Evolutionary conservation across 2,113 vertebrate genomes (phyloP).

Genomic region (Hiodon tergisus): DNA sequence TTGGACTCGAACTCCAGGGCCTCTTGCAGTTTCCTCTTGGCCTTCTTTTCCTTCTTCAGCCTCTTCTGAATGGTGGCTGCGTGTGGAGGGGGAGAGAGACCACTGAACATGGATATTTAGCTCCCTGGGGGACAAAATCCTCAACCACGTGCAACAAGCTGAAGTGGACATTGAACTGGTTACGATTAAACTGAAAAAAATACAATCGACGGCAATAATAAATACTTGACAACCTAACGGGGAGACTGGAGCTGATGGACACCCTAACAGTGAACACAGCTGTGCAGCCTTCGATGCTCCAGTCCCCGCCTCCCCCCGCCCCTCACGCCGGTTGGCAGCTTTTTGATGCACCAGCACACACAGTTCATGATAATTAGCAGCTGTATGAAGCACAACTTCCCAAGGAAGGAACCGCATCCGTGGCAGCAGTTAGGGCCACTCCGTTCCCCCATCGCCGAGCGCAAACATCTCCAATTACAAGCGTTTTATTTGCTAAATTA

Average conservation of each 20-base stretch:
- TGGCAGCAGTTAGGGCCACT: not conserved
- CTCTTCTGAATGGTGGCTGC: conserved; percentile 83
- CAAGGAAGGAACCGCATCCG: not conserved
- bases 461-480: conserved; percentile 39
- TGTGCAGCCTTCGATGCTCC: not conserved
- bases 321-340: not conserved
- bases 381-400: not conserved
- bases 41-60: conserved; percentile 87
- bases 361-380: conserved; percentile 33
- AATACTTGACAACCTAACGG: too few relatives aligned
- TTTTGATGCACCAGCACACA: not conserved
- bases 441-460: not conserved
- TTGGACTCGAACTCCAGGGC: conserved; percentile 83
- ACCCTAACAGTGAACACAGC: too few relatives aligned
- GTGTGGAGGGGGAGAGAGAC: conserved; percentile 31
- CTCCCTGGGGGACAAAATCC: too few relatives aligned
- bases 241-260: too few relatives aligned
- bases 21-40: conserved; percentile 88
- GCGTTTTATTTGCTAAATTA: conserved; percentile 39
- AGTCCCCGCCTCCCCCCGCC: not conserved
- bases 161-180: too few relatives aligned
- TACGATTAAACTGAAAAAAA: too few relatives aligned
- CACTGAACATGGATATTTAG: too few relatives aligned
- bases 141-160: too few relatives aligned
- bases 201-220: too few relatives aligned